A percentile compares a stretch with the other conserved stretches of the same genome.
Conservation (phyloP, 2,888 invertebrate genomes). For the Anarsia innoxiella region DNA sequence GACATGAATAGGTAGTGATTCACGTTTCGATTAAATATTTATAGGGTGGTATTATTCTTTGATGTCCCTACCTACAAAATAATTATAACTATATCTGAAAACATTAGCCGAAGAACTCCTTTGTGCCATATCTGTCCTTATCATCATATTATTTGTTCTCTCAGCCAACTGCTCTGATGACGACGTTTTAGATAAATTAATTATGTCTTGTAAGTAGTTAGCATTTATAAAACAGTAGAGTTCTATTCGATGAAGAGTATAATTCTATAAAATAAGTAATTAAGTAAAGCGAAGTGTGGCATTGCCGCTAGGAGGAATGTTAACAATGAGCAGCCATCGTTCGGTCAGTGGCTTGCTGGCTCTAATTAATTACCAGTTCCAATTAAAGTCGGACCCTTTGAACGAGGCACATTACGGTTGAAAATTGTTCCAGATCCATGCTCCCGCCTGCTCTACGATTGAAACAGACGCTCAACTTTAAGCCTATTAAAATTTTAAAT, state of each 20-base stretch:
- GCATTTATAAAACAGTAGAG: too few species aligned
- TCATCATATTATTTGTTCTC: conserved; percentile 31
- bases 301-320: conserved; percentile 3
- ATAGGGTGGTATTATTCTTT: too few species aligned
- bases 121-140: conserved; percentile 20
- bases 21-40: too few species aligned
- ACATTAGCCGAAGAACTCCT: too few species aligned
- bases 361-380: conserved; percentile 35
- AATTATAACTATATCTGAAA: background rate
- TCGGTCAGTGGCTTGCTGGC: conserved; percentile 38
- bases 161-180: conserved; percentile 21
- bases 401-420: conserved; percentile 9
- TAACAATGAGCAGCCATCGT: conserved; percentile 14
- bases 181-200: background rate
- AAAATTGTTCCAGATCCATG: conserved; percentile 3
- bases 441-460: conserved; percentile 1
- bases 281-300: too few species aligned
- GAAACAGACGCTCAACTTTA: conserved; percentile 5
- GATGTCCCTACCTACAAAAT: background rate
- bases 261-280: too few species aligned
- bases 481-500: conserved; percentile 4
- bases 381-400: conserved; percentile 13
- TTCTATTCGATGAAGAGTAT: too few species aligned
- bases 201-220: too few species aligned
- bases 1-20: too few species aligned